A percentile compares a stretch with the other conserved stretches of the same genome.
These are phyloP conservation scores for Thryonomys swinderianus DNA, from an alignment of 2,113 vertebrate genomes.

Conservation along the genomic window DNA sequence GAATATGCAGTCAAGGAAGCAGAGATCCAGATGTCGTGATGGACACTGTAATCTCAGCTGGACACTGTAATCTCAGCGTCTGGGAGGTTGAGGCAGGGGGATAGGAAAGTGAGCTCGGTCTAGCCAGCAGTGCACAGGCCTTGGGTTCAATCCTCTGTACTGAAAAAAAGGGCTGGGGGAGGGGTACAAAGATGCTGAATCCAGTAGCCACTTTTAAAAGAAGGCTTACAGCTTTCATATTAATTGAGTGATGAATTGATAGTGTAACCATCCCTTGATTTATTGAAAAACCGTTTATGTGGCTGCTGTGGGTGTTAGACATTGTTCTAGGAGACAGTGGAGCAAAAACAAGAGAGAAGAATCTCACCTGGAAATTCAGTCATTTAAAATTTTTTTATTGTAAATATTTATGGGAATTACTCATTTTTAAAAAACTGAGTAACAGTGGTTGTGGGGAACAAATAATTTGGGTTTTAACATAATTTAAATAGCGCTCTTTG, in stretches of 20 bases:
- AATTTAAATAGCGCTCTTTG: not conserved
- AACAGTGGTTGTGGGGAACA: not conserved
- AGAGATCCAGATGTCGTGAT: not conserved
- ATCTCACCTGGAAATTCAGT: not conserved
- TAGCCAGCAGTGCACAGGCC: not conserved
- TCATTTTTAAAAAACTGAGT: not conserved
- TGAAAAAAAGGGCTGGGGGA: not conserved
- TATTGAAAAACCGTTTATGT: not conserved
- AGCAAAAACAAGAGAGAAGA: not conserved
- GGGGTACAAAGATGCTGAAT: not conserved
- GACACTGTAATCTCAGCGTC: not conserved
- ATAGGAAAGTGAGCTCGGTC: not conserved
- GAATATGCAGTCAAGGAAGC: not conserved
- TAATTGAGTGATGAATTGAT: not conserved
- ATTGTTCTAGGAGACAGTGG: not conserved
- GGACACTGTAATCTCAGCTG: not conserved
- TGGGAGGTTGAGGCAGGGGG: not conserved
- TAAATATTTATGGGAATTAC: not conserved
- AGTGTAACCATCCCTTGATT: not conserved
- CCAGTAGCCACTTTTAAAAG: not conserved
- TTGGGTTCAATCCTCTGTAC: not conserved
- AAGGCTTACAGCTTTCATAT: not conserved
- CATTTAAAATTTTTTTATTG: not conserved
- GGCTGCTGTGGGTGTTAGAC: not conserved
- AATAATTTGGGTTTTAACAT: not conserved